These are phyloP conservation scores for Dromius quadrimaculatus DNA, from an alignment of 2,888 invertebrate genomes.

Conservation along the genomic window DNA sequence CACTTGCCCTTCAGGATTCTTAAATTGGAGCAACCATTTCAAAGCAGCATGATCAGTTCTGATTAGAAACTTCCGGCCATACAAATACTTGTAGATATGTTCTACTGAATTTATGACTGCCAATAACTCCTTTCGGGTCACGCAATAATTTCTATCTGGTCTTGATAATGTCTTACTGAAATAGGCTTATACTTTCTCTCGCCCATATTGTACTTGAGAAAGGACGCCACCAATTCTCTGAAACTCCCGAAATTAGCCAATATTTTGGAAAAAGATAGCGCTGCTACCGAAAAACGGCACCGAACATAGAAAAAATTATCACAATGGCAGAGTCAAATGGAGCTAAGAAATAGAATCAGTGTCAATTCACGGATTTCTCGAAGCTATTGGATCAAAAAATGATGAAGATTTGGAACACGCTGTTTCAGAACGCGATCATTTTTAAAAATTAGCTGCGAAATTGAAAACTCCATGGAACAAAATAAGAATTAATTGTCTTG, in stretches of 20 bases:
- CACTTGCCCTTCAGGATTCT: no score
- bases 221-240: no score
- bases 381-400: neutral
- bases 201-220: no score
- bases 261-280: conserved; percentile 10
- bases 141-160: no score
- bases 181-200: no score
- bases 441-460: neutral
- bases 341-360: neutral
- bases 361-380: neutral
- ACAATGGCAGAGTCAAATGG: neutral
- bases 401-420: conserved; percentile 10
- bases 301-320: neutral
- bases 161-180: no score
- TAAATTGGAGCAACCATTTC: no score
- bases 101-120: no score
- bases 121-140: no score
- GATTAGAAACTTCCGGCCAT: no score
- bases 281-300: neutral
- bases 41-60: no score
- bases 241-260: neutral
- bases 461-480: neutral
- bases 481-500: conserved; percentile 14
- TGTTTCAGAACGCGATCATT: neutral
- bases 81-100: no score